These are phyloP conservation scores for Motacilla tschutschensis DNA, from an alignment of 2,113 vertebrate species.

Conservation along the genomic window DNA sequence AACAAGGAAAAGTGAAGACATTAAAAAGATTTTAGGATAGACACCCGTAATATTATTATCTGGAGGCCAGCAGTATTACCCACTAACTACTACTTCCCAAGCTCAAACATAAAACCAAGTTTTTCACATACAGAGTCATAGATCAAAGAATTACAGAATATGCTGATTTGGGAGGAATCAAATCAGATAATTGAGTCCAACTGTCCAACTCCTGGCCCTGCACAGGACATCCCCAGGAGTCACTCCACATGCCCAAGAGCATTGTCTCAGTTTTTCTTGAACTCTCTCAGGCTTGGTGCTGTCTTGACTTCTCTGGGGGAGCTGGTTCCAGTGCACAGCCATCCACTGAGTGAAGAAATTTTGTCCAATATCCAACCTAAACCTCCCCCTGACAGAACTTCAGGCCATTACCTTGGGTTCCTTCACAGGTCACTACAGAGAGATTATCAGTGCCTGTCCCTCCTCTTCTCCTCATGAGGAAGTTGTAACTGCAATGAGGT, in stretches of 20 bases:
- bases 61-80: background rate
- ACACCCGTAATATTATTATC: accelerated
- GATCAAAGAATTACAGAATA: background rate
- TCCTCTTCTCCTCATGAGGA: background rate
- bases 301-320: background rate
- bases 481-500: background rate
- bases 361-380: background rate
- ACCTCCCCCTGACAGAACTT: no score
- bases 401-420: background rate
- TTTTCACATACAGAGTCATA: background rate
- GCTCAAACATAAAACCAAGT: background rate
- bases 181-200: background rate
- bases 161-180: background rate
- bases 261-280: background rate
- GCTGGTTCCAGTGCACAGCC: background rate
- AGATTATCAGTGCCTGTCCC: background rate
- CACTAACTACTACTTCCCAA: background rate
- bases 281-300: background rate
- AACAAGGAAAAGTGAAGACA: background rate
- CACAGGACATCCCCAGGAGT: background rate
- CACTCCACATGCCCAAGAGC: background rate
- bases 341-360: background rate
- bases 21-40: background rate
- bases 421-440: background rate
- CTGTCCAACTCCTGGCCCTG: background rate